phyloP scores from a whole-genome alignment of 2,113 vertebrate genomes.

The Aspidoscelis tigris region DNA sequence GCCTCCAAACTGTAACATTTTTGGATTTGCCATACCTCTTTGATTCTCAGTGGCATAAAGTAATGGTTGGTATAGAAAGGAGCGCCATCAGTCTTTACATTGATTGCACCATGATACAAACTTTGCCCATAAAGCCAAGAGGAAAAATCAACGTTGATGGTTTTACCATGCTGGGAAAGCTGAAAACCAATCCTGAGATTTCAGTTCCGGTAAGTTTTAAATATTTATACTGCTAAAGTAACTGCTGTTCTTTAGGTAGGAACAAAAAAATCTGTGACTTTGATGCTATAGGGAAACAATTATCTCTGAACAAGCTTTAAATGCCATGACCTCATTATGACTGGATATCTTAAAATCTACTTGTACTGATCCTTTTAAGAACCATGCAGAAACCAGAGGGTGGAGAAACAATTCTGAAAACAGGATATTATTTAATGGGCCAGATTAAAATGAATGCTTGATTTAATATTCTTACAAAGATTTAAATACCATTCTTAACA shows the following conservation, averaged over 20 bases:
- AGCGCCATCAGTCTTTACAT: slow-evolving; percentile 80
- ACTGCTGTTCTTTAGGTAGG: not conserved
- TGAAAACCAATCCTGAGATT: slow-evolving; percentile 81
- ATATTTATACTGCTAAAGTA: not conserved
- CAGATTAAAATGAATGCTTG: not conserved
- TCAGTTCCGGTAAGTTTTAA: slow-evolving; percentile 84
- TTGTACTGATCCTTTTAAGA: slow-evolving; percentile 1
- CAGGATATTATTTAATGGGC: not conserved
- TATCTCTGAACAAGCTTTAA: slow-evolving; percentile 17
- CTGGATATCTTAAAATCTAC: not conserved
- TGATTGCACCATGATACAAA: slow-evolving; percentile 81
- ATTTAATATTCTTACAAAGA: not conserved
- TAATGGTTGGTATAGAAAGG: slow-evolving; percentile 83
- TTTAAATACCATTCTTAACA: not conserved
- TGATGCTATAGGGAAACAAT: slow-evolving; percentile 29
- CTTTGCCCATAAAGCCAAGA: slow-evolving; percentile 78
- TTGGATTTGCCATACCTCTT: slow-evolving; percentile 81
- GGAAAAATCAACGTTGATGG: slow-evolving; percentile 80
- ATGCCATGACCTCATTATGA: not conserved
- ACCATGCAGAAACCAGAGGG: not conserved
- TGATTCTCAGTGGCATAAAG: slow-evolving; percentile 86
- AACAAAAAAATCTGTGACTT: not conserved
- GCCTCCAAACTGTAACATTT: slow-evolving; percentile 76
- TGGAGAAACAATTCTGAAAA: not conserved
- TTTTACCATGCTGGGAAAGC: slow-evolving; percentile 86